Conservation (phyloP, 2,888 invertebrate genomes). For the Drosophila austrosaltans region DNA sequence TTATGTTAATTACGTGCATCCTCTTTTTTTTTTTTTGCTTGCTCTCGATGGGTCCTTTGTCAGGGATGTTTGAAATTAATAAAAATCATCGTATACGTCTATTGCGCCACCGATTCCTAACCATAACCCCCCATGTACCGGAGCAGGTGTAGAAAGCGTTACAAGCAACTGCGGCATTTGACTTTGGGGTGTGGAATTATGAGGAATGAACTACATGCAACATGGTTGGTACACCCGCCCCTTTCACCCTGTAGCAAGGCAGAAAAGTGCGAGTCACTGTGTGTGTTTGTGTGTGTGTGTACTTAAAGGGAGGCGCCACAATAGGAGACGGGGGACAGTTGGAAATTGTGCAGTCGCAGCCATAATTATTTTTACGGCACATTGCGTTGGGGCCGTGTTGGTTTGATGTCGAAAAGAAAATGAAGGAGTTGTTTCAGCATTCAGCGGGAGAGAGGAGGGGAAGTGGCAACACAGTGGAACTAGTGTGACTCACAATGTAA, state of each 20-base stretch:
- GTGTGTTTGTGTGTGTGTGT: background rate
- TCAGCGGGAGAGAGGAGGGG: background rate
- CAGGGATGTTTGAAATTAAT: no score
- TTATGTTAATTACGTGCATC: constrained; percentile 36
- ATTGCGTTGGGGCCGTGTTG: constrained; percentile 60
- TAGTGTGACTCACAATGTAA: background rate
- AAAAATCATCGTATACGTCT: background rate
- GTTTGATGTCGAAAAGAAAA: constrained; percentile 25
- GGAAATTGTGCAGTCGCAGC: constrained; percentile 78
- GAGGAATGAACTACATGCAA: constrained; percentile 7
- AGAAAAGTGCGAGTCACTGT: constrained; percentile 1
- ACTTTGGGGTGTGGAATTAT: constrained; percentile 43
- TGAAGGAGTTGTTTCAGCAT: constrained; percentile 26
- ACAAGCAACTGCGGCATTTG: constrained; percentile 33
- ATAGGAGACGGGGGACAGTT: background rate
- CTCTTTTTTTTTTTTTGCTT: constrained; percentile 10
- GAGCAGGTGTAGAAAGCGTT: constrained; percentile 48
- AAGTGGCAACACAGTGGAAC: constrained; percentile 21
- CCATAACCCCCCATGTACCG: background rate
- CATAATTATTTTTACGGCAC: constrained; percentile 79
- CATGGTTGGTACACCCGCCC: background rate
- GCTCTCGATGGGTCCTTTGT: background rate
- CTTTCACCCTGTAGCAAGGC: background rate
- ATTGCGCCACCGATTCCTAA: background rate
- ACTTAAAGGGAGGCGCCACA: background rate